phyloP scores from a whole-genome alignment of 1,140 invertebrate species.

The Nasonia giraulti region DNA sequence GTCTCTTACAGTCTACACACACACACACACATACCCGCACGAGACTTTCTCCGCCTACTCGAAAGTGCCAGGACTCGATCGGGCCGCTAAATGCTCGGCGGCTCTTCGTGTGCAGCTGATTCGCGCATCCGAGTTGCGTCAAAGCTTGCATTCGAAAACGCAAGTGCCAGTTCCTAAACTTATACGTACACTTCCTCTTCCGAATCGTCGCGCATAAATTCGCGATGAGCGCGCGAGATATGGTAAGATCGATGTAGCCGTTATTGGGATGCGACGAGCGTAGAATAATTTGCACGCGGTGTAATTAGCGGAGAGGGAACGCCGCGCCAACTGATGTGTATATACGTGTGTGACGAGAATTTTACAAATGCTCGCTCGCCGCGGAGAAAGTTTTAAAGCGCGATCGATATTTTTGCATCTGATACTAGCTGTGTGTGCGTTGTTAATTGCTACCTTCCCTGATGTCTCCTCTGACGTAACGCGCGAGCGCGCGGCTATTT shows the following conservation, averaged over 20 bases:
- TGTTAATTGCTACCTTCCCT: conserved; percentile 4
- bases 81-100: not conserved
- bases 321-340: too few relatives aligned
- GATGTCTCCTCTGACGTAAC: not conserved
- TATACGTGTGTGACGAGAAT: not conserved
- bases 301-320: not conserved
- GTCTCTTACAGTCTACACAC: not conserved
- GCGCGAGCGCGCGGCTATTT: not conserved
- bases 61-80: conserved; percentile 37
- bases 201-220: not conserved
- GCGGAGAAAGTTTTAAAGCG: not conserved
- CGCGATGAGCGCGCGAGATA: not conserved
- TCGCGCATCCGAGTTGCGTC: not conserved
- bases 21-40: not conserved
- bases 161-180: not conserved
- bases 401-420: conserved; percentile 4
- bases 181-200: not conserved
- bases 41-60: conserved; percentile 44
- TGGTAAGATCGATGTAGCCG: too few relatives aligned
- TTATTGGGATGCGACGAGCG: not conserved
- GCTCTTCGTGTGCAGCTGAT: not conserved
- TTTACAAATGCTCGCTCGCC: not conserved
- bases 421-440: not conserved
- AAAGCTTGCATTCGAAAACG: not conserved
- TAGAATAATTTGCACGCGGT: not conserved